Base-by-base conservation (phyloP, 1,140 invertebrate species). In the Drosophila novamexicana region DNA sequence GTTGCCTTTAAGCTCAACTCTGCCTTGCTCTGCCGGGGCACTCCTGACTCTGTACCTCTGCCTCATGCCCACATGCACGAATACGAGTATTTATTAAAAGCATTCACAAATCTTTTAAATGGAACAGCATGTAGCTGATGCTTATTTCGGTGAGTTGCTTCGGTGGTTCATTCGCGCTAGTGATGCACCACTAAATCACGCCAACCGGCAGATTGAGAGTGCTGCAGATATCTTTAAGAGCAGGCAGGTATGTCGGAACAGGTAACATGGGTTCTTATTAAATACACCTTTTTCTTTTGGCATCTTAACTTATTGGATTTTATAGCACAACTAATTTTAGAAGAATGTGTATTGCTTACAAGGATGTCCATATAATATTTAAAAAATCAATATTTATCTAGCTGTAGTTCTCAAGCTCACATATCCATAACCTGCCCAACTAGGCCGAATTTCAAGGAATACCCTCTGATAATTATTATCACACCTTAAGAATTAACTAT, bases 71-170 rank as follows among this genome's bases (percentile, higher is more conserved):
- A 49, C 69, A 49, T 53, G 49, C 49, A 50, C 58, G 75, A 66
- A 18, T 54, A 40, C 45, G 40, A 54, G 80, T 79, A 64, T 80
- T 85, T 81, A 81, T 77, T 77, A 85, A 85, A 77, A 72, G 81
- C 74, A 72, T 81, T 81, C 81, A 81, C 81, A 85, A 86, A 86
- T 86, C 84, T 86, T 86, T 52, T 77, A 83, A 74, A 77, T 77
- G 83, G 74, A 79, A 79, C 83, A 86, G 83, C 83, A 74, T 79
- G 82, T 73, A 64, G 73, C 62, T 36, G 22, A 36, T 65, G 37
- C 61, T 63, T 57, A 50, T 61, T 73, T 75, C 59, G 62, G 67
- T 61, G 67, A 32, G 36, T 39, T 42, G n/a, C 58, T 54, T 77
- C 69, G 40, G 39, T 44, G 49, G 64, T 47, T 68, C 62, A 29